These are phyloP conservation scores for Diplolepis rosae DNA, from an alignment of 2,888 invertebrate genomes.

Conservation along the genomic window DNA sequence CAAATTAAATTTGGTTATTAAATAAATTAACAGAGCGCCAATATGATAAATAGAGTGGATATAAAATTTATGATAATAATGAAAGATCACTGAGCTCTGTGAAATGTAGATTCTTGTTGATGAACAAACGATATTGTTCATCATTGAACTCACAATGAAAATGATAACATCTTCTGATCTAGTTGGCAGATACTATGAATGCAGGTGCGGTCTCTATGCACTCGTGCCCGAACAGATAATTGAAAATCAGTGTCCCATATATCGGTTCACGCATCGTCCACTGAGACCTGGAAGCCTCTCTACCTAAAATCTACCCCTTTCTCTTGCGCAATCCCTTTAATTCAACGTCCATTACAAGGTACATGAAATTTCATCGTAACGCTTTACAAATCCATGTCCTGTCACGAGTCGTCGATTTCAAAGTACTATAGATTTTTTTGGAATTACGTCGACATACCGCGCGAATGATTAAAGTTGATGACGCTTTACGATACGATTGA, in stretches of 20 bases:
- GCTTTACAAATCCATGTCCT: constrained; percentile 49
- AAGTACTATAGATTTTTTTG: constrained; percentile 25
- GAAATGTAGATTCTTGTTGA: neutral
- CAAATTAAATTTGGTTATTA: too few species aligned
- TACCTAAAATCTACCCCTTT: constrained; percentile 33
- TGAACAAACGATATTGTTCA: constrained; percentile 39
- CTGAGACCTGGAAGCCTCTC: constrained; percentile 15
- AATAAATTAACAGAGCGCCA: too few species aligned
- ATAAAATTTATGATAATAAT: too few species aligned
- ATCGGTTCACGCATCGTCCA: constrained; percentile 52
- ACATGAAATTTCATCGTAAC: constrained; percentile 54
- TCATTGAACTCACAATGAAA: constrained; percentile 46
- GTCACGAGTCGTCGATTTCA: constrained; percentile 31
- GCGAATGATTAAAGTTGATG: constrained; percentile 28
- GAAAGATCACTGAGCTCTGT: neutral
- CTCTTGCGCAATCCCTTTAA: constrained; percentile 45
- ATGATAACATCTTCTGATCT: constrained; percentile 60
- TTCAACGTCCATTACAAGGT: constrained; percentile 52
- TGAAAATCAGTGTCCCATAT: constrained; percentile 60
- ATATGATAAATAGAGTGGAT: too few species aligned
- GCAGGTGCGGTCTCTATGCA: constrained; percentile 45
- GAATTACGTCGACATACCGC: constrained; percentile 26
- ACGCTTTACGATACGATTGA: constrained; percentile 22
- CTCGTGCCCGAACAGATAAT: constrained; percentile 58
- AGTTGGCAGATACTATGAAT: constrained; percentile 54